phyloP scores from a whole-genome alignment of 2,888 invertebrate species.

The Volucella inflata region DNA sequence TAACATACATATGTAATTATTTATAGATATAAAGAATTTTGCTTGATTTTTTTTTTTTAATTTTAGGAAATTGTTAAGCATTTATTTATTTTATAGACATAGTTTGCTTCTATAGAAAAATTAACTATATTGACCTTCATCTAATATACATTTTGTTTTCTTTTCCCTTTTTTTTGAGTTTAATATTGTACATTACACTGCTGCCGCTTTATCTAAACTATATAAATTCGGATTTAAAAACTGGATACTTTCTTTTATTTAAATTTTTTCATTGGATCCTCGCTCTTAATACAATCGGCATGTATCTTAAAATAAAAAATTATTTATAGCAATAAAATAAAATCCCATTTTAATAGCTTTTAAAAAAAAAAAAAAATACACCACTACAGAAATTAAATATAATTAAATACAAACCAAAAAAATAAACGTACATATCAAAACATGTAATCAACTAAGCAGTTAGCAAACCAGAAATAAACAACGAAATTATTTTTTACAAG shows the following conservation, averaged over 20 bases:
- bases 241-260: not conserved
- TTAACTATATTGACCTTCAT: no score
- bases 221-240: not conserved
- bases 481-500: constrained; percentile 75
- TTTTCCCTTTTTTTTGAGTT: no score
- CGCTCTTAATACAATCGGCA: not conserved
- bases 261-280: not conserved
- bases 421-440: constrained; percentile 58
- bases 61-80: not conserved
- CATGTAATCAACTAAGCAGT: constrained; percentile 63
- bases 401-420: constrained; percentile 21
- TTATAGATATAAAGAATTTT: not conserved
- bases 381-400: constrained; percentile 40
- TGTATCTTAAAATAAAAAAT: constrained; percentile 14
- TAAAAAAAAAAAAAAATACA: constrained; percentile 24
- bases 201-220: no score
- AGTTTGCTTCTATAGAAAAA: no score
- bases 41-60: not conserved
- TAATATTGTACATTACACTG: no score
- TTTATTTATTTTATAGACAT: no score
- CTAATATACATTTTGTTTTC: no score
- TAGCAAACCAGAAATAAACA: constrained; percentile 72
- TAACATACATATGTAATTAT: constrained; percentile 2
- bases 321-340: constrained; percentile 26
- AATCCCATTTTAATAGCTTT: constrained; percentile 22